Evolutionary conservation across 2,113 vertebrate genomes (phyloP).

Genomic region (Nestor notabilis): DNA sequence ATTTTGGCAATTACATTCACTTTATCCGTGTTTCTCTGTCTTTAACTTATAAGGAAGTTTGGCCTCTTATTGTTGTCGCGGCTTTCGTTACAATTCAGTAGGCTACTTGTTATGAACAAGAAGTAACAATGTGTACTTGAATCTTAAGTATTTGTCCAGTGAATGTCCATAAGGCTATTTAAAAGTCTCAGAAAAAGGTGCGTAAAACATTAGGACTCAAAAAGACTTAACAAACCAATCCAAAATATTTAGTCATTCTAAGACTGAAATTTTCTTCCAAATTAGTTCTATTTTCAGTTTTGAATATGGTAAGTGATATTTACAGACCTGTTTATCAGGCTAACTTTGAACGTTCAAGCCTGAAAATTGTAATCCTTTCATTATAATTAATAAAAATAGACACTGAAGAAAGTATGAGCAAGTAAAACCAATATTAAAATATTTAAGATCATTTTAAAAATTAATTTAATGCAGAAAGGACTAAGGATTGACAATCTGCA

Average conservation of each 20-base stretch:
- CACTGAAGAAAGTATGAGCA: not conserved
- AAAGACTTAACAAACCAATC: not conserved
- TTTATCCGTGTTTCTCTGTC: not conserved
- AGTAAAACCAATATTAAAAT: conserved; percentile 17
- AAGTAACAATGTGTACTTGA: not conserved
- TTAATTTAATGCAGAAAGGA: not conserved
- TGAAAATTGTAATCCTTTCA: not conserved
- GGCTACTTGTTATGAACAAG: not conserved
- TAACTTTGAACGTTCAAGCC: not conserved
- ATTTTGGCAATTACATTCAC: not conserved
- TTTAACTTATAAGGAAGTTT: not conserved
- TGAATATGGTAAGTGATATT: not conserved
- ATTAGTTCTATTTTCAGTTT: not conserved
- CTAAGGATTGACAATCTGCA: not conserved
- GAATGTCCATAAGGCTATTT: not conserved
- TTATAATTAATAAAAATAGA: not conserved
- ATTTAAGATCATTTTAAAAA: conserved; percentile 1
- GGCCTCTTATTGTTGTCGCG: not conserved
- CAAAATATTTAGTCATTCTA: not conserved
- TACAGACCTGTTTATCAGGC: not conserved
- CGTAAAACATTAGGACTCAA: not conserved
- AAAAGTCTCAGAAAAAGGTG: not conserved
- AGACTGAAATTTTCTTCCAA: not conserved
- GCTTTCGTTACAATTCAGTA: not conserved
- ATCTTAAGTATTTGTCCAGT: not conserved